Percentiles rank a stretch among this genome's conserved stretches.
Conservation (phyloP, 1,140 invertebrate species). For the Eulimnadia texana region DNA sequence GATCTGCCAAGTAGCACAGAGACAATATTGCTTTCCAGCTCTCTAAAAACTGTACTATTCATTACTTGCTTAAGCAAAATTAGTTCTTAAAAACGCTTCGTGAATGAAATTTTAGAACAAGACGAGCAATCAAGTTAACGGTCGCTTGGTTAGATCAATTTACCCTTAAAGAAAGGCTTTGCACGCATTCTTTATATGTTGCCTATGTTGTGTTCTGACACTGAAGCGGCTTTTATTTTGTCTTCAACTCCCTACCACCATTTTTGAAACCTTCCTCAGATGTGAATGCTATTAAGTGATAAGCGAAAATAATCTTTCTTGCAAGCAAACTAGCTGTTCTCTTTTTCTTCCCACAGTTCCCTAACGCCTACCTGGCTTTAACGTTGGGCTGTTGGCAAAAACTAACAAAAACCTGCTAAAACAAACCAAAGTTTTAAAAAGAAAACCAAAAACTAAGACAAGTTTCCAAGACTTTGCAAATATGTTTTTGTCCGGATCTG, state of each 20-base stretch:
- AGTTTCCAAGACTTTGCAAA: background rate
- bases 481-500: background rate
- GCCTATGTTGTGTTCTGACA: too few relatives aligned
- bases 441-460: background rate
- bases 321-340: background rate
- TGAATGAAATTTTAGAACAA: background rate
- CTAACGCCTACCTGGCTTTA: constrained; percentile 18
- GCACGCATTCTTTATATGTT: too few relatives aligned
- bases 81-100: background rate
- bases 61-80: background rate
- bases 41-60: background rate
- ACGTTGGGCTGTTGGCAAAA: constrained; percentile 1
- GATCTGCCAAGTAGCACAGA: background rate
- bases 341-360: constrained; percentile 16
- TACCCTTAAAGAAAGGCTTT: too few relatives aligned
- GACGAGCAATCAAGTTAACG: too few relatives aligned
- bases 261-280: background rate
- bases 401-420: background rate
- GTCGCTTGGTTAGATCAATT: too few relatives aligned
- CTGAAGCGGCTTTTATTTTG: background rate
- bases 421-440: background rate
- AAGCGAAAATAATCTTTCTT: background rate
- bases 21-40: background rate
- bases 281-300: background rate
- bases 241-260: constrained; percentile 6